phyloP scores from a whole-genome alignment of 2,797 vertebrate genomes.

The Sebastes steindachneri region DNA sequence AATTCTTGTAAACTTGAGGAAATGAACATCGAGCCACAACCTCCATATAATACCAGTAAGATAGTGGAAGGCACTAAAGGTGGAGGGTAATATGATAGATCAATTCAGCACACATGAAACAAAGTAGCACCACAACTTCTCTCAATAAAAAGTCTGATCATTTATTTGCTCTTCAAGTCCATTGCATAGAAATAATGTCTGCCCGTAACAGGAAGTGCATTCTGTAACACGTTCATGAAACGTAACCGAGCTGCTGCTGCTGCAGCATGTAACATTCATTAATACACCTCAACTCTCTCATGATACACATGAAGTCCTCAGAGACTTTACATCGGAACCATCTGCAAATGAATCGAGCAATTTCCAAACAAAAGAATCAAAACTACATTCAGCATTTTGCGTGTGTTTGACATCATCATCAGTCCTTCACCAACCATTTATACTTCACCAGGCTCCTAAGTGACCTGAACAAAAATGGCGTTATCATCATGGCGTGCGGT shows the following conservation, averaged over 20 bases:
- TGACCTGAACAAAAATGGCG: neutral
- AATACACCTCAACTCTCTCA: neutral
- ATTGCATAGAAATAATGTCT: neutral
- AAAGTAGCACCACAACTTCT: neutral
- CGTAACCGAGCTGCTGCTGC: neutral
- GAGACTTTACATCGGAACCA: neutral
- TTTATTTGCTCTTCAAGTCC: slow-evolving; percentile 33
- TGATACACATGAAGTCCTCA: neutral
- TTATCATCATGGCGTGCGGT: neutral
- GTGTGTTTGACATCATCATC: neutral
- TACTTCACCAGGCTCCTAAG: neutral
- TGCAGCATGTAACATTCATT: neutral
- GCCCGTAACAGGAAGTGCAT: neutral
- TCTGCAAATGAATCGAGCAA: neutral
- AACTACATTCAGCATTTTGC: neutral
- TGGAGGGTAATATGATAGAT: neutral
- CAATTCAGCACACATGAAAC: neutral
- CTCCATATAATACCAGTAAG: neutral
- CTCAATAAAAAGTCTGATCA: neutral
- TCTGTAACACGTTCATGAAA: slow-evolving; percentile 23
- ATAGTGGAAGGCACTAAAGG: neutral
- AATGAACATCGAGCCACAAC: neutral
- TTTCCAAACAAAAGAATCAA: neutral
- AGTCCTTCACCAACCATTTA: neutral
- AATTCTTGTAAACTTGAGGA: neutral